Evolutionary conservation across 2,113 vertebrate species (phyloP).

Genomic region (Struthio camelus): DNA sequence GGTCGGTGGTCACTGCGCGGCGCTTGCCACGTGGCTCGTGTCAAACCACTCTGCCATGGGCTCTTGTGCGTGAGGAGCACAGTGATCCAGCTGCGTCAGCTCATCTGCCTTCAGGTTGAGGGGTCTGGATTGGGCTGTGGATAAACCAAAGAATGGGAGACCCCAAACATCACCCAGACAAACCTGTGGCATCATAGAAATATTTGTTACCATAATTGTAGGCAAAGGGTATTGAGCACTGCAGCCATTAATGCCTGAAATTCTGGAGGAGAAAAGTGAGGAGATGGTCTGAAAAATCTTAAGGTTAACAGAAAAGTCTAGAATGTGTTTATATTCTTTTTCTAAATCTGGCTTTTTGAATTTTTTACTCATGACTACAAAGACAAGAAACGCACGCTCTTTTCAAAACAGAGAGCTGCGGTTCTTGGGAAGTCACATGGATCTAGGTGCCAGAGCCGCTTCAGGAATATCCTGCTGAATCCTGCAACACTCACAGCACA

Average conservation of each 20-base stretch:
- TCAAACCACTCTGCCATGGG: neutral
- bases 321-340: neutral
- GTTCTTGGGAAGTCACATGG: neutral
- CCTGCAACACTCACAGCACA: rapidly evolving
- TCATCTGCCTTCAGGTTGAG: neutral
- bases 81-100: neutral
- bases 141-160: neutral
- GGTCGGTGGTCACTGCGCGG: neutral
- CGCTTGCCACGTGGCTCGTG: neutral
- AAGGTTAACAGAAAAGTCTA: neutral
- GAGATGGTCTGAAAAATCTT: neutral
- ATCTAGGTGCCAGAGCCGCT: neutral
- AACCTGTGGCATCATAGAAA: neutral
- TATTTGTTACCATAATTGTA: rapidly evolving
- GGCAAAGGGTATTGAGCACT: neutral
- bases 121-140: rapidly evolving
- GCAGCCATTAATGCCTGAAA: neutral
- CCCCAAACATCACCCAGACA: rapidly evolving
- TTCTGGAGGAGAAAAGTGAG: neutral
- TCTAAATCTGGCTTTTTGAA: neutral
- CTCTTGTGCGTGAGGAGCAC: neutral
- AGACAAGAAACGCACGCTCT: rapidly evolving
- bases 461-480: neutral
- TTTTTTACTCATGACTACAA: neutral
- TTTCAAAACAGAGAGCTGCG: neutral